Conservation (phyloP, 2,797 vertebrate genomes). For the Pseudomugil gertrudae region DNA sequence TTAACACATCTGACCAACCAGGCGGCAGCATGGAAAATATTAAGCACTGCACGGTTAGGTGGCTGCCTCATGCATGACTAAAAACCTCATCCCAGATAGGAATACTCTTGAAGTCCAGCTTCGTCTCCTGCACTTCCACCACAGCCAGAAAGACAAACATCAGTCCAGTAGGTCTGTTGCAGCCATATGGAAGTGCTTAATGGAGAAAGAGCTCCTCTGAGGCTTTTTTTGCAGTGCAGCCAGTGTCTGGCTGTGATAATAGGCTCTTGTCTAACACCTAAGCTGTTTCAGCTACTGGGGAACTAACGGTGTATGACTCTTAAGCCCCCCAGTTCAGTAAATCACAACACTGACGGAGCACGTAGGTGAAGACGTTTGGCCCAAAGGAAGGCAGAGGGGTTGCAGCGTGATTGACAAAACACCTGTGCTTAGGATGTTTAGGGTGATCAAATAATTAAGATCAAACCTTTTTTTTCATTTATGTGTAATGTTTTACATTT, state of each 20-base stretch:
- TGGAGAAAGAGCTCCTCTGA: conserved; percentile 70
- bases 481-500: neutral
- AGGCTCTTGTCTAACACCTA: conserved; percentile 78
- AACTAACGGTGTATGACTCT: conserved; percentile 45
- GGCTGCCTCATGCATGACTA: conserved; percentile 58
- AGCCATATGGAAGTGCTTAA: conserved; percentile 82
- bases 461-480: neutral
- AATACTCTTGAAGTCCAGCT: conserved; percentile 71
- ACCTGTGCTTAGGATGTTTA: conserved; percentile 34
- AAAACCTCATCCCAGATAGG: conserved; percentile 63
- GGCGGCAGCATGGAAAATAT: conserved; percentile 66
- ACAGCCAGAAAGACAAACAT: conserved; percentile 77
- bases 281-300: conserved; percentile 62
- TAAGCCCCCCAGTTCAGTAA: conserved; percentile 47
- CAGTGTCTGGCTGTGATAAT: conserved; percentile 79
- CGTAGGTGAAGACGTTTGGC: conserved; percentile 45
- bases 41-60: conserved; percentile 45
- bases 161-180: conserved; percentile 59
- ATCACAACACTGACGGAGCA: conserved; percentile 43
- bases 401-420: conserved; percentile 36
- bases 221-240: conserved; percentile 57
- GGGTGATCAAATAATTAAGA: conserved; percentile 1
- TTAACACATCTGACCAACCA: conserved; percentile 58
- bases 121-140: conserved; percentile 72
- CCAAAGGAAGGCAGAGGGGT: conserved; percentile 6